Conservation (phyloP, 2,113 vertebrate species). For the Neolamprologus cancellatus region DNA sequence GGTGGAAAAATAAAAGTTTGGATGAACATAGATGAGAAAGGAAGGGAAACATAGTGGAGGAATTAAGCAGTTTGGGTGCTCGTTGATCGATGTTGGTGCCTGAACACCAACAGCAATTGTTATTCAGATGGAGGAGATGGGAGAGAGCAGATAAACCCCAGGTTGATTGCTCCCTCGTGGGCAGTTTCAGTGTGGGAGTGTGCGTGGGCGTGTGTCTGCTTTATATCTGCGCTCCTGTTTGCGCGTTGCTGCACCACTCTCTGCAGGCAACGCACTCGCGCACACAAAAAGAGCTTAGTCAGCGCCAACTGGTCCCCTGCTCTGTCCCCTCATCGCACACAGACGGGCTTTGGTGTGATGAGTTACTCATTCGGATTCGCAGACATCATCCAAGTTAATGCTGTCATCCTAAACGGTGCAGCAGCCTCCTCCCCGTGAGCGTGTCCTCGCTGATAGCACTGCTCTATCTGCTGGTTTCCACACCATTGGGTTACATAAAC, state of each 20-base stretch:
- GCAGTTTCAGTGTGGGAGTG: conserved; percentile 18
- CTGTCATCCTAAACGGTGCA: conserved; percentile 5
- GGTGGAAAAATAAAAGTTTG: conserved; percentile 19
- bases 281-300: conserved; percentile 52
- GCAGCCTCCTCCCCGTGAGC: conserved; percentile 10
- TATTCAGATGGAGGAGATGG: conserved; percentile 48
- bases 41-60: background rate
- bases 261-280: conserved; percentile 10
- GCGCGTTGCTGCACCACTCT: conserved; percentile 15
- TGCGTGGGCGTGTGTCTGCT: conserved; percentile 6
- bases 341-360: conserved; percentile 10
- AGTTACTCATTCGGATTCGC: conserved; percentile 28
- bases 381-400: background rate
- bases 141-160: conserved; percentile 12
- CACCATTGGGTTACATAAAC: conserved; percentile 7
- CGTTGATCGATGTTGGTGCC: conserved; percentile 34
- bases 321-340: background rate
- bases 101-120: conserved; percentile 32
- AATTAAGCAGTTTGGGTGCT: conserved; percentile 19
- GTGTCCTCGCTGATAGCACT: background rate
- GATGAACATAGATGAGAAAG: background rate
- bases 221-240: conserved; percentile 2
- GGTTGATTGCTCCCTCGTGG: conserved; percentile 47
- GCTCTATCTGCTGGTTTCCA: background rate
- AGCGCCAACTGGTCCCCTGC: conserved; percentile 49